A percentile compares a stretch with the other conserved stretches of the same genome.
These are phyloP conservation scores for Phyllotreta cruciferae DNA, from an alignment of 2,888 invertebrate species.

Conservation along the genomic window DNA sequence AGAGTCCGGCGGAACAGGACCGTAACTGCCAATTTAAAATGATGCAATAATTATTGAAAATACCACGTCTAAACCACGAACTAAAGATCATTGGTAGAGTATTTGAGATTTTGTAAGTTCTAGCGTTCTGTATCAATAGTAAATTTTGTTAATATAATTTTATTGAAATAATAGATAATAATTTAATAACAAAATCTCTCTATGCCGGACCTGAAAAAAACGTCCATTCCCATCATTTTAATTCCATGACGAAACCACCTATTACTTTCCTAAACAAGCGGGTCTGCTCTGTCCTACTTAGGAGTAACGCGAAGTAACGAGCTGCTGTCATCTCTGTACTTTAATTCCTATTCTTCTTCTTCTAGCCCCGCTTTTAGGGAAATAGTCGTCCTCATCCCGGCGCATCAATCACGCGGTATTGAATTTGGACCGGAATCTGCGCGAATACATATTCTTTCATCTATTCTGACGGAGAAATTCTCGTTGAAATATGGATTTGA, in stretches of 20 bases:
- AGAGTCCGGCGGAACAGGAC: conserved; percentile 21
- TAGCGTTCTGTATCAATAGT: too few species aligned
- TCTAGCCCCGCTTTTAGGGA: conserved; percentile 45
- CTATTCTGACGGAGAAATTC: conserved; percentile 33
- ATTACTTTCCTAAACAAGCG: conserved; percentile 49
- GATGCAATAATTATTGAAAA: conserved; percentile 32
- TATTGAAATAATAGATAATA: too few species aligned
- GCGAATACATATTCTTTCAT: conserved; percentile 35
- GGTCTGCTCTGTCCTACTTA: conserved; percentile 37
- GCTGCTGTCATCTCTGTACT: conserved; percentile 49
- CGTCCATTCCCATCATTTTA: conserved; percentile 49
- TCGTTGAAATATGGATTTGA: conserved; percentile 32
- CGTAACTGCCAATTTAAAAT: too few species aligned
- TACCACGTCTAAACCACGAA: too few species aligned
- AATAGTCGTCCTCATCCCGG: conserved; percentile 43
- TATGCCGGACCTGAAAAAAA: conserved; percentile 40
- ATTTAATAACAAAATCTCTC: too few species aligned
- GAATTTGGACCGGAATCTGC: conserved; percentile 34
- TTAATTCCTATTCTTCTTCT: conserved; percentile 49
- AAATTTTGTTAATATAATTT: too few species aligned
- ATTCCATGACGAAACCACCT: conserved; percentile 48
- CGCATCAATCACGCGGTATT: conserved; percentile 47
- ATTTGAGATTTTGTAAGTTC: too few species aligned
- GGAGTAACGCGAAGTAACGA: conserved; percentile 49
- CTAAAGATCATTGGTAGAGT: too few species aligned